These are phyloP conservation scores for Crambe crambe DNA, from an alignment of 37 sponge, comb jelly and placozoan genomes.

Conservation along the genomic window DNA sequence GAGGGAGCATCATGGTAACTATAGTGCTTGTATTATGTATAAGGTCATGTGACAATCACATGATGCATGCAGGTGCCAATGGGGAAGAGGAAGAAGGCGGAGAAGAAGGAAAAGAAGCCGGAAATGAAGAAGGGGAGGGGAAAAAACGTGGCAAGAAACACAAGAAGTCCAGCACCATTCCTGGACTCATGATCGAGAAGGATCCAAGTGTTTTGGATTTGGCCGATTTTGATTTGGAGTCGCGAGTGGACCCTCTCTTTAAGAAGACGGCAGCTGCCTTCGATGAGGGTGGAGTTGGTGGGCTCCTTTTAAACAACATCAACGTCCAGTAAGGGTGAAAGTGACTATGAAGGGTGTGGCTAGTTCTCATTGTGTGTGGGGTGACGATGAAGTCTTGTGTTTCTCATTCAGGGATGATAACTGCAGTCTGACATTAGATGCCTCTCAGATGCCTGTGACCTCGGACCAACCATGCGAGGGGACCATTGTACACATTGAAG, in stretches of 20 bases:
- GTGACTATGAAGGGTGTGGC: neutral
- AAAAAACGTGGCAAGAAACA: neutral
- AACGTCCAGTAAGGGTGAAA: neutral
- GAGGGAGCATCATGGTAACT: slow-evolving; percentile 8
- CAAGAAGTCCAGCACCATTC: neutral
- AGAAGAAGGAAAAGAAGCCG: neutral
- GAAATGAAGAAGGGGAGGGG: neutral
- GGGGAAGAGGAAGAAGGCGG: neutral
- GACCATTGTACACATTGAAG: neutral
- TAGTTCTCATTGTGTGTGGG: neutral
- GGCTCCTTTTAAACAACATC: slow-evolving; percentile 72
- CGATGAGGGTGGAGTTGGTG: slow-evolving; percentile 82
- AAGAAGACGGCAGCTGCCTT: slow-evolving; percentile 73
- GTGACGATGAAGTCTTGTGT: neutral
- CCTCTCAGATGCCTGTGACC: neutral
- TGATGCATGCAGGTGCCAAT: neutral
- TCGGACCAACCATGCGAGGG: neutral
- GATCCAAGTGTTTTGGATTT: slow-evolving; percentile 52
- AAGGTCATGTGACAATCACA: neutral
- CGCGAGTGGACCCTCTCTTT: slow-evolving; percentile 85
- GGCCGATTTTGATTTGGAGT: slow-evolving; percentile 66
- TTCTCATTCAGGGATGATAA: neutral
- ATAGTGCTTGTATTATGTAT: neutral
- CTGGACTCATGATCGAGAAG: slow-evolving; percentile 48
- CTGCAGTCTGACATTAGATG: slow-evolving; percentile 14